Base-by-base conservation (phyloP, 2,888 invertebrate genomes). In the Taenaris catops region DNA sequence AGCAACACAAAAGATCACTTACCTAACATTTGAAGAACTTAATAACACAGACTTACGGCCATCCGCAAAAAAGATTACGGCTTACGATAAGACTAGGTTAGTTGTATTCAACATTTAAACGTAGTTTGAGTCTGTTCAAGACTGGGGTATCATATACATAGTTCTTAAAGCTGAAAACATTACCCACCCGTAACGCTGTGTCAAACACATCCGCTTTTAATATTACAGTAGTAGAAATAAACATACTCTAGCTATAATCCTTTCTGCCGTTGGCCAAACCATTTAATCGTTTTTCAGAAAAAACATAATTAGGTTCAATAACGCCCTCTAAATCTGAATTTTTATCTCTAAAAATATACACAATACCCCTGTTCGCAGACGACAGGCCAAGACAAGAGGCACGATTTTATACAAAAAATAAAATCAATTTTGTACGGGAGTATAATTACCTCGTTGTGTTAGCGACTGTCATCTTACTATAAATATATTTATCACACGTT, bases 351-450 rank as follows among this genome's bases (percentile, higher is more conserved):
- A 63, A 49, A 67, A 70, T 72, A 69, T 74, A 73, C 64, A 74
- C 65, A 68, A 69, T 49, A 79, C 78, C 74, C 78, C 70, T 69
- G 73, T 62, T 68, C 52, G 58, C 58, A 74, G 86, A 86, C 83
- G 83, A 83, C 86, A 83, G 86, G 86, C 86, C 86, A 84, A 86
- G 86, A 83, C 86, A 72, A 72, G 71, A 78, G 81, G 72, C 67
- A 74, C 65, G 83, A 84, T 83, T 83, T 83, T 84, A 84, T 79
- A 80, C 80, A 83, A 79, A 84, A 86, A 76, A 78, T 81, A 81
- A 84, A 84, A 84, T 81, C 79, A 69, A 48, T 55, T 51, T 53
- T 59, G 86, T 86, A 84, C 84, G 86, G 81, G 86, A 79, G 29
- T 42, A 41, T 63, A 32, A 38, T 35, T 64, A 72, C 78, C 83